Conservation (phyloP, 2,888 invertebrate species). For the Muschampia plurimacula region DNA sequence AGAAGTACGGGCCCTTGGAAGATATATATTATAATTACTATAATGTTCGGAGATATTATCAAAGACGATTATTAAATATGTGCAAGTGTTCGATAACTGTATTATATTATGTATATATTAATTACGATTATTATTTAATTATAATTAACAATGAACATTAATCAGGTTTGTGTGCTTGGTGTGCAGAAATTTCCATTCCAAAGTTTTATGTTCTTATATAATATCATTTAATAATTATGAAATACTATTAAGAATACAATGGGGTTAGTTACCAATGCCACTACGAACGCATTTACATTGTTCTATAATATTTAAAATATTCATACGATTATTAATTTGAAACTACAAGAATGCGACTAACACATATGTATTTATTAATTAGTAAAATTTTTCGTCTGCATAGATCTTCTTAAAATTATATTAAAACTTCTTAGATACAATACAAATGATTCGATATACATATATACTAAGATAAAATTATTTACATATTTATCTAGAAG, state of each 20-base stretch:
- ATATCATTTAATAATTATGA: slow-evolving; percentile 17
- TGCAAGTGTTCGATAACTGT: slow-evolving; percentile 48
- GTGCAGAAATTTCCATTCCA: slow-evolving; percentile 26
- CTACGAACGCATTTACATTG: slow-evolving; percentile 51
- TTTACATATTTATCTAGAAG: slow-evolving; percentile 65
- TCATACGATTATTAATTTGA: slow-evolving; percentile 25
- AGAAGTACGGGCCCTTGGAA: not conserved
- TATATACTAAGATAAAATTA: slow-evolving; percentile 43
- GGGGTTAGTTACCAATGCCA: slow-evolving; percentile 43
- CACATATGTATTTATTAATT: slow-evolving; percentile 52
- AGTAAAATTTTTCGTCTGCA: slow-evolving; percentile 32
- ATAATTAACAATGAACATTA: slow-evolving; percentile 26
- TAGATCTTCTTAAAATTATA: slow-evolving; percentile 46
- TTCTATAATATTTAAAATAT: slow-evolving; percentile 45
- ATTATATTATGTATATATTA: slow-evolving; percentile 27
- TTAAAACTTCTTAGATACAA: slow-evolving; percentile 27
- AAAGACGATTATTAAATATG: slow-evolving; percentile 31
- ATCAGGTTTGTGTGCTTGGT: slow-evolving; percentile 32
- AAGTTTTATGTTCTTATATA: slow-evolving; percentile 17
- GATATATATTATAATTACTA: slow-evolving; percentile 16
- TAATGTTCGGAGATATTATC: slow-evolving; percentile 16
- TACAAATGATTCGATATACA: slow-evolving; percentile 30
- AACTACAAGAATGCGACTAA: slow-evolving; percentile 35
- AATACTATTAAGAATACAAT: slow-evolving; percentile 42
- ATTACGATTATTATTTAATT: slow-evolving; percentile 19